A percentile compares a stretch with the other conserved stretches of the same genome.
phyloP scores from a whole-genome alignment of 2,888 invertebrate species.

The Cantharis flavilabris region DNA sequence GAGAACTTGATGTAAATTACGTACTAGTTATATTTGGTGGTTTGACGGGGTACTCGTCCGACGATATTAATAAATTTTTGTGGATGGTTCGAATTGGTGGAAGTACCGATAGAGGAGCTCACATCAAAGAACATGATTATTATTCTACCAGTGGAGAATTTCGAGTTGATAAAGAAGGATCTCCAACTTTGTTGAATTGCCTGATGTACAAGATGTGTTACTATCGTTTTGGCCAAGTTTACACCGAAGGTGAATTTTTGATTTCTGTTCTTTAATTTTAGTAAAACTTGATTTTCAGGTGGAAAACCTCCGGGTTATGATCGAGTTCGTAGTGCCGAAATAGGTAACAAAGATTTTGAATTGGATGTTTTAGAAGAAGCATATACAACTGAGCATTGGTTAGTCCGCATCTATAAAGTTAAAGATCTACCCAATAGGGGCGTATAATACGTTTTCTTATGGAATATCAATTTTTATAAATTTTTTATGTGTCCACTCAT shows the following conservation, averaged over 20 bases:
- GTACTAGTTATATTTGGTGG: constrained; percentile 98
- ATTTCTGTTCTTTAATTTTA: not conserved
- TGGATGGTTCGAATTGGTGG: constrained; percentile 98
- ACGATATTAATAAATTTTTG: constrained; percentile 98
- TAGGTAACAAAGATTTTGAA: constrained; percentile 98
- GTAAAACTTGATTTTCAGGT: constrained; percentile 46
- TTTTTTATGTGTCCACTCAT: not conserved
- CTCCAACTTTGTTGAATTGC: constrained; percentile 89
- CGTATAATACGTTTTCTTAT: constrained; percentile 57
- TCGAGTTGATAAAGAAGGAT: constrained; percentile 92
- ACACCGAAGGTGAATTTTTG: constrained; percentile 81
- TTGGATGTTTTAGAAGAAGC: constrained; percentile 98
- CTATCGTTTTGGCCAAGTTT: constrained; percentile 95
- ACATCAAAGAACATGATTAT: constrained; percentile 96
- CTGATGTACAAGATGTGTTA: constrained; percentile 99
- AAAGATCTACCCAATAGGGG: constrained; percentile 92
- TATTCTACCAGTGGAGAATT: constrained; percentile 97
- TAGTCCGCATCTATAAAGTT: constrained; percentile 97
- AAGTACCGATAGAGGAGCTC: constrained; percentile 90
- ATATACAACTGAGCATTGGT: constrained; percentile 99
- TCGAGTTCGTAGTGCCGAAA: constrained; percentile 94
- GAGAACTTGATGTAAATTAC: constrained; percentile 95
- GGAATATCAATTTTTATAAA: not conserved
- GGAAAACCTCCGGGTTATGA: constrained; percentile 96
- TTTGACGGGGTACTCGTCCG: constrained; percentile 97